phyloP scores from a whole-genome alignment of 2,113 vertebrate genomes.

The Callocephalon fimbriatum region DNA sequence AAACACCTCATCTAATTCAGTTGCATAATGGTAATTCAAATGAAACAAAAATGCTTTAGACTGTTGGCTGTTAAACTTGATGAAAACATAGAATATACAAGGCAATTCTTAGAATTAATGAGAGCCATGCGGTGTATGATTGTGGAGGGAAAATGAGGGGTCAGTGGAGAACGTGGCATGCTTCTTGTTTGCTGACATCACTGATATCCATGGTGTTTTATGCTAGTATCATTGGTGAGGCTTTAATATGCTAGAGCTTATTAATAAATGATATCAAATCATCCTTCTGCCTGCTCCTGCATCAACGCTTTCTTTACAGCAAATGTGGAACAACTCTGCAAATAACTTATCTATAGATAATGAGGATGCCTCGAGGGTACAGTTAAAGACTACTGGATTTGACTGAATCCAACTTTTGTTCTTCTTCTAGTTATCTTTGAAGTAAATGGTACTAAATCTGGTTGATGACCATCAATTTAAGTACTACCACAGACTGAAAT shows the following conservation, averaged over 20 bases:
- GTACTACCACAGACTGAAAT: neutral
- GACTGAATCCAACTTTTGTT: neutral
- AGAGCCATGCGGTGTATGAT: neutral
- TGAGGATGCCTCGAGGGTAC: neutral
- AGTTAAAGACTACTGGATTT: neutral
- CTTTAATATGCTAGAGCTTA: neutral
- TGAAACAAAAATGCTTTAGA: neutral
- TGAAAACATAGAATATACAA: neutral
- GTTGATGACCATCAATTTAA: neutral
- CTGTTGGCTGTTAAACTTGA: neutral
- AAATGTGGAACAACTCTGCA: neutral
- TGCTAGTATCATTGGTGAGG: neutral
- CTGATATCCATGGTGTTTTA: neutral
- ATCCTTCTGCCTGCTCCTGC: neutral
- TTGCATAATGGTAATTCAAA: neutral
- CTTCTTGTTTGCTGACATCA: neutral
- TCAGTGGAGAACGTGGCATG: neutral
- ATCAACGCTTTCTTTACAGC: neutral
- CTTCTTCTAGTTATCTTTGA: neutral
- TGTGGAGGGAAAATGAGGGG: neutral
- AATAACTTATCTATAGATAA: neutral
- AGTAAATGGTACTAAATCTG: neutral
- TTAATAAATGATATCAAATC: neutral
- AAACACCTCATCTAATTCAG: neutral
- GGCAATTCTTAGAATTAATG: neutral